phyloP scores from a whole-genome alignment of 2,113 vertebrate genomes.

The Puffinus mauretanicus region DNA sequence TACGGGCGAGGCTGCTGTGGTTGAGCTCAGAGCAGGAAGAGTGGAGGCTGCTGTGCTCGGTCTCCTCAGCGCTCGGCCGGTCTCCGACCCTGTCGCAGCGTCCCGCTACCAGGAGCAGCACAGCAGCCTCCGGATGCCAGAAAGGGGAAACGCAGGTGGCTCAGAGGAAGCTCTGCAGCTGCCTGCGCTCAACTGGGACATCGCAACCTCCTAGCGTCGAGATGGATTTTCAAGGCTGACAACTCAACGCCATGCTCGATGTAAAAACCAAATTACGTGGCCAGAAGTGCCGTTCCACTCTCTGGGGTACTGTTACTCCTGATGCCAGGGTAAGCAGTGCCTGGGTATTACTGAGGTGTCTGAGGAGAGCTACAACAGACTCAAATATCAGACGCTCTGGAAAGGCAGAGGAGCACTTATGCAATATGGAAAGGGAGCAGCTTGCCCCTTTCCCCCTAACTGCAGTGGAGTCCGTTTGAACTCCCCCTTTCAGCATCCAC shows the following conservation, averaged over 20 bases:
- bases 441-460: background rate
- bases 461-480: background rate
- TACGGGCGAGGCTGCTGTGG: background rate
- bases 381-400: background rate
- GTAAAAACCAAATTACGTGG: background rate
- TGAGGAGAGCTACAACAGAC: background rate
- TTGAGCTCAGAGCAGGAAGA: background rate
- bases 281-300: background rate
- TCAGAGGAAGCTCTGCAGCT: background rate
- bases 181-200: background rate
- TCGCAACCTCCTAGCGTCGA: accelerated
- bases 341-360: background rate
- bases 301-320: background rate
- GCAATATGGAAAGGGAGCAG: background rate
- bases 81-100: background rate
- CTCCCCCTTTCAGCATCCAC: background rate
- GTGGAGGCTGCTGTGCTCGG: accelerated
- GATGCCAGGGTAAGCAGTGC: background rate
- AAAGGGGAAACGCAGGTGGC: background rate
- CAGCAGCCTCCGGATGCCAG: background rate
- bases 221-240: background rate
- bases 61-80: accelerated
- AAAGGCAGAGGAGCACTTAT: background rate
- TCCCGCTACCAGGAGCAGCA: background rate
- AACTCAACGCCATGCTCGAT: background rate